phyloP scores from a whole-genome alignment of 92 coral and sea anemone species.

The Diadumene lineata region DNA sequence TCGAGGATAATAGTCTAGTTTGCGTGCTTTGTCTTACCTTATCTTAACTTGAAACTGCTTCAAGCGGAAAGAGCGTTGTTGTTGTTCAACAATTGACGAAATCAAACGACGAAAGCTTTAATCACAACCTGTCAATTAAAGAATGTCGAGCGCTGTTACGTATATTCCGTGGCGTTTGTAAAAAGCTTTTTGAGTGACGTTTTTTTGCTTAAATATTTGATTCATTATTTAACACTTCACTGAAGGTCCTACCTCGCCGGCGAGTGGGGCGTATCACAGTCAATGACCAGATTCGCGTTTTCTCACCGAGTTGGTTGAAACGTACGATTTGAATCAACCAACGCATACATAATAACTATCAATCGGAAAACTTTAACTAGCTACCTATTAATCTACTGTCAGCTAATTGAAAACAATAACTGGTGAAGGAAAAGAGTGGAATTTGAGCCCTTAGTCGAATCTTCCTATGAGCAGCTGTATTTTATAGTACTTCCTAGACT shows the following conservation, averaged over 20 bases:
- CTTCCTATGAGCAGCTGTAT: neutral
- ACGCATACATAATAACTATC: too few relatives aligned
- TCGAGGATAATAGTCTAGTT: neutral
- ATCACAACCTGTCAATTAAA: neutral
- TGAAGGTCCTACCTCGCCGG: neutral
- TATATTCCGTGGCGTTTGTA: neutral
- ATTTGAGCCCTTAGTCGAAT: neutral
- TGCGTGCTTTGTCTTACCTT: neutral
- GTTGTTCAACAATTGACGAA: constrained; percentile 2
- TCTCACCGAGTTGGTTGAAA: neutral
- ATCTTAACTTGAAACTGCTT: constrained; percentile 4
- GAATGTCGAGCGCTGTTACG: neutral
- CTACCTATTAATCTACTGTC: too few relatives aligned
- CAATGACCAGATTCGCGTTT: neutral
- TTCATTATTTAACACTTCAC: neutral
- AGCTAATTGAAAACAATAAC: too few relatives aligned
- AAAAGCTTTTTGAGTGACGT: too few relatives aligned
- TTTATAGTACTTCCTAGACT: neutral
- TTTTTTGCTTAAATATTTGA: neutral
- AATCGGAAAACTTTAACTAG: too few relatives aligned
- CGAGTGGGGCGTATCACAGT: neutral
- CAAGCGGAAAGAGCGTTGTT: neutral
- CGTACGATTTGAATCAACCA: too few relatives aligned
- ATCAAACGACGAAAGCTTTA: neutral
- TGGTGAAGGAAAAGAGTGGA: neutral